Base-by-base conservation (phyloP, 2,797 vertebrate species). In the Spondyliosoma cantharus region DNA sequence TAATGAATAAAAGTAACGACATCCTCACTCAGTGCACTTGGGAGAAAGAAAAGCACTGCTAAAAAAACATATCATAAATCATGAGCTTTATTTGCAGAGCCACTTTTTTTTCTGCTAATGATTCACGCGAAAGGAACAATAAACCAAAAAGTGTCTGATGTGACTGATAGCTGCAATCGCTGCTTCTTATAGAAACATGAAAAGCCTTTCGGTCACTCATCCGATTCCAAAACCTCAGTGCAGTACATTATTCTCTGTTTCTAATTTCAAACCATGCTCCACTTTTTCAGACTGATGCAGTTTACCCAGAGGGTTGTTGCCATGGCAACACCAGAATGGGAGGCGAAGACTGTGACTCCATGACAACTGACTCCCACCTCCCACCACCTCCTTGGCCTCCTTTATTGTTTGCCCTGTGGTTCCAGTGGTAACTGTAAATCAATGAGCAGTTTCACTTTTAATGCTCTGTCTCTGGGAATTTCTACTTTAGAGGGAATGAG, bases 281-380 rank as follows among this genome's bases (percentile, higher is more conserved):
- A 91, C 86, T 91, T 93, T 90, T 88, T 91, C 81, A 90, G 79
- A 91, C 87, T 74, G 91, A 87, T 85, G 83, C 90, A 78, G 86
- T 93, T 93, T 94, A 94, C 82, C 91, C 91, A 91, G 91, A 93
- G 93, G 92, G 88, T 87, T 94, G 94, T 95, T 95, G 76, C 95
- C 94, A 94, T 57, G 90, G 94, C 91, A 94, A 96, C 93, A 82
- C 76, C 65, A 74, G 77, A 78, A 91, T 42, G 74, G 83, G 92
- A 92, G 92, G 90, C 76, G 76, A 92, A 89, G 88, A 81, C 87
- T 76, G 87, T 79, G 90, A 89, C 91, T 92, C 90, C 91, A 93
- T 94, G 92, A 94, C 92, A 90, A 93, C 92, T 86, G 91, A 91
- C 87, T 92, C 81, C 86, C 81, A 76, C 67, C 84, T 86, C 83